Evolutionary conservation across 2,888 invertebrate genomes (phyloP), one percentile per base, ranked within the genome.

Genomic region (Noctua fimbriata): DNA sequence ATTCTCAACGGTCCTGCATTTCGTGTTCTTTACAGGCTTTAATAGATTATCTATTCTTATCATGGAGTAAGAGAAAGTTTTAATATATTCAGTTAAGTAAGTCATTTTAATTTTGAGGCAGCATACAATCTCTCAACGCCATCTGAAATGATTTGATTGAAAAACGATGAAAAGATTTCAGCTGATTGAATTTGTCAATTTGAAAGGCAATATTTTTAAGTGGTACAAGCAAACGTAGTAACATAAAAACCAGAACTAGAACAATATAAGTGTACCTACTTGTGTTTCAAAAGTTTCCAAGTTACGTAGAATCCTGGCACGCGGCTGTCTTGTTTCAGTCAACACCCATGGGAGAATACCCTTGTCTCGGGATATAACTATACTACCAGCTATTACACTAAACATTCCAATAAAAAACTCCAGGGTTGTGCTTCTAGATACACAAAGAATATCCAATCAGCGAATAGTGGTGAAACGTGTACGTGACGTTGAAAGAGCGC

Each of bases 361-460:
- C 70, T 83, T 77, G 49, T 81, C 77, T 81, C 52, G 60, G n/a
- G 71, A 76, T 24, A 66, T 55, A 63, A 75, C 82, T 74, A 58
- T 66, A 60, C 44, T 24, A 58, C 10, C n/a, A 44, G 44, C 58
- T 47, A 66, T 44, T 32, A 52, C 21, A 41, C 16, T 58, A 66
- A 24, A 70, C 55, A 52, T 67, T 52, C 18, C 9, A 32, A 69
- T 63, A 58, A 44, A 81, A 72, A 73, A n/a, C 16, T 73, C 14
- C 47, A 36, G 60, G 28, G 18, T 36, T 7, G 10, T 73, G 58
- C 81, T 66, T 85, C 65, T 74, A 69, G 67, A 78, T 76, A 83
- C 72, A 84, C 74, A 84, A 84, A 87, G 65, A 69, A 91, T 90
- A 89, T 87, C 91, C 89, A 92, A 92, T 92, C 90, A 89, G 84